Base-by-base conservation (phyloP, 2,797 vertebrate species). In the Rousettus madagascariensis region DNA sequence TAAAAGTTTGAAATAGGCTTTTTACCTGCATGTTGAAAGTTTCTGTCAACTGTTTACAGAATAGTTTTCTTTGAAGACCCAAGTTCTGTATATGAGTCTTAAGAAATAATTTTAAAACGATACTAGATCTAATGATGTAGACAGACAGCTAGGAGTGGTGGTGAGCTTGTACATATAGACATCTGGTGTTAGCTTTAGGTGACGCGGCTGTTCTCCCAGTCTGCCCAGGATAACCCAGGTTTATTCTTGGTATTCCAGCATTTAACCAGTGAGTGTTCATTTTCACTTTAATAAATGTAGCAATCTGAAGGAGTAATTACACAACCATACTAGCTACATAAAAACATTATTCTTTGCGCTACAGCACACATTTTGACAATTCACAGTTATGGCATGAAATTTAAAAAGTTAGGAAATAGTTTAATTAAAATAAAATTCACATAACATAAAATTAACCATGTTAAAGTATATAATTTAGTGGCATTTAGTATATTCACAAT, bases 1-100 rank as follows among this genome's bases (percentile, higher is more conserved):
- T 78, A 43, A n/a, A 83, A 91, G 72, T 91, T 61, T 68, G n/a
- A 95, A 95, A 83, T 43, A 85, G n/a, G 51, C 28, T 78, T 95
- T 94, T 94, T 92, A 93, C 20, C 16, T 77, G 33, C 63, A 75
- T 15, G 16, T 69, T 46, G 24, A 46, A 86, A 92, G 30, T 36
- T 93, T 95, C 36, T 61, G 55, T 68, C 43, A 86, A 63, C 26
- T 82, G 53, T 65, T 85, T 30, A 92, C 0, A 94, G 46, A 43
- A 11, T 63, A 33, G 16, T 9, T 91, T 93, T 80, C 49, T 94
- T 66, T 57, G 49, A 90, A 91, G 77, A 96, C 61, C 66, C 41
- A 46, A 83, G 16, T 87, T 86, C n/a, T 88, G 15, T 59, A 65
- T 19, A 65, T 49, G 17, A 88, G 13, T 22, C 22, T 63, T 88